Base-by-base conservation (phyloP, 1,140 invertebrate genomes). In the Cyphomyrmex costatus region DNA sequence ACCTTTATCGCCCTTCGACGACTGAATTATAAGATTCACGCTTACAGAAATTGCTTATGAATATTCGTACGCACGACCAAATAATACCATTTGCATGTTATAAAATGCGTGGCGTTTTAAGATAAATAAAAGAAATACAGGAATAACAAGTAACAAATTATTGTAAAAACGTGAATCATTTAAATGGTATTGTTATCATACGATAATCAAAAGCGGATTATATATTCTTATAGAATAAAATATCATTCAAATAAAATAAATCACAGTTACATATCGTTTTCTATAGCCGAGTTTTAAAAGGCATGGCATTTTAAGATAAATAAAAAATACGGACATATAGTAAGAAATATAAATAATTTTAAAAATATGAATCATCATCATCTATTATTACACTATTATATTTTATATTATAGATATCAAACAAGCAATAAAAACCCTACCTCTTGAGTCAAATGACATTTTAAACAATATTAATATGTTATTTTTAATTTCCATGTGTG, bases 31-130 rank as follows among this genome's bases (percentile, higher is more conserved):
- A n/a, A 33, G 42, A 53, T 58, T 19, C 36, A 42, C 19, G 51
- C 51, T 58, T 46, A 27, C 19, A 60, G 53, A 60, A 60, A 83
- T 83, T 74, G 79, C 79, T 83, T 83, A 73, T 83, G 68, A 83
- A 82, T 82, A 82, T 82, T 82, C 79, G 68, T 49, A 79, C 5
- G 6, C 36, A 58, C 78, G 49, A 76, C 12, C 33, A 42, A 63
- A 42, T 27, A 24, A 2, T 76, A 61, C 49, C 33, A 14, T 27
- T 51, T 12, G 36, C 8, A 21, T 36, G 12, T 78, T 60, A 36
- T 21, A n/a, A 78, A 60, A 36, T 36, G 7, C 4, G 56, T 21
- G 33, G 5, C 14, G 1, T 16, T 19, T 24, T 36, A 70, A 42
- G 24, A 49, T 10, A 70, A 27, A n/a, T 42, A 70, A 58, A 24